phyloP scores from a whole-genome alignment of 30 jellyfish, hydroid and myxozoan genomes.

The Turritopsis dohrnii region DNA sequence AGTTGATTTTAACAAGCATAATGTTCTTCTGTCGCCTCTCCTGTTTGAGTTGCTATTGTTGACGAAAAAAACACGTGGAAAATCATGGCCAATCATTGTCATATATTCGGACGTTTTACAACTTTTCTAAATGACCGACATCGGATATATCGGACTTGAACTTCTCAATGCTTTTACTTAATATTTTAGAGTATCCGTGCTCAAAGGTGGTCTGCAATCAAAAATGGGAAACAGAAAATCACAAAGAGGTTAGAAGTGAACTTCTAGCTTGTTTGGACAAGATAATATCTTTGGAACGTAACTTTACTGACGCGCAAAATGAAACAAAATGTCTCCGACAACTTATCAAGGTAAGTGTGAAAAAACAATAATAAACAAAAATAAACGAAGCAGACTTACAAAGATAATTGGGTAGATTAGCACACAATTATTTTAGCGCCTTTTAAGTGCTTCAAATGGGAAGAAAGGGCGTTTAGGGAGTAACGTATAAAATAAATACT shows the following conservation, averaged over 20 bases:
- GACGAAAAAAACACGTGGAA: not conserved
- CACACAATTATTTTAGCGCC: too few relatives aligned
- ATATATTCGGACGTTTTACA: not conserved
- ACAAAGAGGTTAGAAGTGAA: constrained; percentile 60
- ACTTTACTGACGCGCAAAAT: constrained; percentile 69
- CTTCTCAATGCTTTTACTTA: not conserved
- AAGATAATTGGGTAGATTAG: too few relatives aligned
- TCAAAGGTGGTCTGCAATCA: not conserved
- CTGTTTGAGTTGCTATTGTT: too few relatives aligned
- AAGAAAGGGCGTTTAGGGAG: too few relatives aligned
- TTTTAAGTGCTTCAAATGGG: too few relatives aligned
- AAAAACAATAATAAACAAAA: too few relatives aligned
- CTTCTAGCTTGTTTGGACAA: constrained; percentile 66
- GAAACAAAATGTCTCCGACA: constrained; percentile 51
- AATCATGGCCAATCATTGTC: not conserved
- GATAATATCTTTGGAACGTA: constrained; percentile 62
- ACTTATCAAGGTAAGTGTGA: constrained; percentile 26
- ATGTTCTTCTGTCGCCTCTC: too few relatives aligned
- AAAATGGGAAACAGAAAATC: constrained; percentile 41
- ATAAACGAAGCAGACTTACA: too few relatives aligned
- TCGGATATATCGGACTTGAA: not conserved
- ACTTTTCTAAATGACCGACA: not conserved
- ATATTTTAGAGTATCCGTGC: not conserved
- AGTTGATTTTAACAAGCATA: too few relatives aligned
- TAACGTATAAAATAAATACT: too few relatives aligned